Conservation (phyloP, 2,113 vertebrate species). For the Panthera leo region DNA sequence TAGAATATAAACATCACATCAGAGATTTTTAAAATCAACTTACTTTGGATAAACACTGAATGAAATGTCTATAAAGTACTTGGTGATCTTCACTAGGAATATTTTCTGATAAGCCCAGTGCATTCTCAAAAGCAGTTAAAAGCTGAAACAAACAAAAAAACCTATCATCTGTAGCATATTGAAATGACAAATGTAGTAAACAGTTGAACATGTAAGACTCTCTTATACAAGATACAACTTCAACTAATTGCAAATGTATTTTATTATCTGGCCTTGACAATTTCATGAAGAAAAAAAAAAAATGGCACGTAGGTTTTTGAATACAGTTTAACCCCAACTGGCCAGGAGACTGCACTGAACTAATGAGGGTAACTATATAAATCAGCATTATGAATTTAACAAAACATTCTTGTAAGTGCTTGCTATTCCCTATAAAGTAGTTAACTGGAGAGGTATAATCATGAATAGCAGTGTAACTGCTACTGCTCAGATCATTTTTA, state of each 20-base stretch:
- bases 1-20: neutral
- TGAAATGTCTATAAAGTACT: slow-evolving; percentile 88
- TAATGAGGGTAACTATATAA: neutral
- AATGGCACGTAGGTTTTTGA: neutral
- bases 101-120: slow-evolving; percentile 85
- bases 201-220: neutral
- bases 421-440: neutral
- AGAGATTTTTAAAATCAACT: slow-evolving; percentile 58
- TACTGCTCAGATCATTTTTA: neutral
- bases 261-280: neutral
- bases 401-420: neutral
- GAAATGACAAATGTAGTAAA: slow-evolving; percentile 23
- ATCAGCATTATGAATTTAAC: slow-evolving; percentile 5
- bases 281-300: neutral
- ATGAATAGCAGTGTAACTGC: neutral
- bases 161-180: neutral
- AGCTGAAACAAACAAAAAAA: slow-evolving; percentile 86
- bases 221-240: neutral
- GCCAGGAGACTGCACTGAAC: neutral
- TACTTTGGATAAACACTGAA: slow-evolving; percentile 93
- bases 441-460: neutral
- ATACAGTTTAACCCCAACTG: neutral
- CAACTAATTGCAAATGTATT: neutral
- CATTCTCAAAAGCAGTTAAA: slow-evolving; percentile 92
- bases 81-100: slow-evolving; percentile 92